Conservation (phyloP, 1,140 invertebrate genomes). For the Portunus trituberculatus region DNA sequence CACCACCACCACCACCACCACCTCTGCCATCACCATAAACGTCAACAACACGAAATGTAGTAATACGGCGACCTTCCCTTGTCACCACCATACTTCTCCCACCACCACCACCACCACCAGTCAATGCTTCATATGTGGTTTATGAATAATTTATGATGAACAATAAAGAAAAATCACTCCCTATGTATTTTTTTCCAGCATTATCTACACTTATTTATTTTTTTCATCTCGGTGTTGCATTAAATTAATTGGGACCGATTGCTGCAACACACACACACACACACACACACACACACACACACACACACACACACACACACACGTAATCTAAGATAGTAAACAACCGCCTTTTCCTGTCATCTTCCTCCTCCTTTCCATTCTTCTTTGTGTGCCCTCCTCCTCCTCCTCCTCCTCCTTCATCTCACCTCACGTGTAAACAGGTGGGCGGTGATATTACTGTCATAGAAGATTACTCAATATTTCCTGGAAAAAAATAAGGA, state of each 20-base stretch:
- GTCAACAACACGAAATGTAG: neutral
- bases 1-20: neutral
- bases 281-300: slow-evolving; percentile 51
- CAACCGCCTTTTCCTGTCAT: neutral
- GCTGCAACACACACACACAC: neutral
- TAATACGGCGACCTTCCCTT: too few species aligned
- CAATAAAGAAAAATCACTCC: neutral
- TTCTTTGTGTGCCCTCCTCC: neutral
- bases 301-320: slow-evolving; percentile 3
- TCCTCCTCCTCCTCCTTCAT: neutral
- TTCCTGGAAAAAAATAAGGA: too few species aligned
- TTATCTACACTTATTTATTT: too few species aligned
- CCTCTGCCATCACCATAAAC: neutral
- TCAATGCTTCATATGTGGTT: too few species aligned
- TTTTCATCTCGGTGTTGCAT: too few species aligned
- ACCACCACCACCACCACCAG: too few species aligned
- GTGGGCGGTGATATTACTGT: too few species aligned
- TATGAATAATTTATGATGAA: neutral
- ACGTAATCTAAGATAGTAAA: neutral
- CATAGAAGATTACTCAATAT: too few species aligned
- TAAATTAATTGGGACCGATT: neutral
- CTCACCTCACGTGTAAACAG: too few species aligned
- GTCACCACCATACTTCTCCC: too few species aligned
- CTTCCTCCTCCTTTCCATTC: neutral
- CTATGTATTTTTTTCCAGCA: too few species aligned